phyloP scores from a whole-genome alignment of 92 coral and sea anemone species.

The Epizoanthus scotinus region DNA sequence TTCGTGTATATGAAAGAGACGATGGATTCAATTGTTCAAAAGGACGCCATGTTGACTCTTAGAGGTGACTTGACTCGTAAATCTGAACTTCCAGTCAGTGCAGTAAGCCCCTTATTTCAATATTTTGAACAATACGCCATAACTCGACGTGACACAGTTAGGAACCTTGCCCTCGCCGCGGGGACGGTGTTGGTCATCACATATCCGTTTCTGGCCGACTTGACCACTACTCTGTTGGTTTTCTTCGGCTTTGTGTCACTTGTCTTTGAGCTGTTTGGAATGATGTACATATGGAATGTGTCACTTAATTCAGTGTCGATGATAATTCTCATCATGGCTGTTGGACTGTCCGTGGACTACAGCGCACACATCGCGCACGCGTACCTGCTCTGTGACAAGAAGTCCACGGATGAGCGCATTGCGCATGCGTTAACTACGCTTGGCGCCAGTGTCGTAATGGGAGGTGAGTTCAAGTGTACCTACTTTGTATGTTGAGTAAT shows the following conservation, averaged over 20 bases:
- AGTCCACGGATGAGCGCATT: slow-evolving; percentile 75
- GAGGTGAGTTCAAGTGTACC: slow-evolving; percentile 54
- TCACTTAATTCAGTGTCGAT: slow-evolving; percentile 84
- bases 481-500: no score
- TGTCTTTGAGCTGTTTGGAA: slow-evolving; percentile 82
- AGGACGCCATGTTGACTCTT: slow-evolving; percentile 68
- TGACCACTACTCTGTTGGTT: slow-evolving; percentile 61
- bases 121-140: slow-evolving; percentile 81
- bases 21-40: slow-evolving; percentile 53
- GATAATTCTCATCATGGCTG: slow-evolving; percentile 94
- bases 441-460: slow-evolving; percentile 94
- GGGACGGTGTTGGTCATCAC: slow-evolving; percentile 68
- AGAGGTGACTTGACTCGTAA: slow-evolving; percentile 55
- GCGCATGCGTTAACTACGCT: slow-evolving; percentile 81
- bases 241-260: slow-evolving; percentile 76
- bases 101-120: slow-evolving; percentile 58
- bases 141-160: slow-evolving; percentile 57
- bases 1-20: slow-evolving; percentile 64
- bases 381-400: slow-evolving; percentile 63
- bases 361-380: slow-evolving; percentile 98
- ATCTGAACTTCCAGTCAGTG: slow-evolving; percentile 65
- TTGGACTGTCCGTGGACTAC: slow-evolving; percentile 93
- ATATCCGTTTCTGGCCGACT: slow-evolving; percentile 68
- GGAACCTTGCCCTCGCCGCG: slow-evolving; percentile 77
- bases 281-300: slow-evolving; percentile 89